These are phyloP conservation scores for Amniataba percoides DNA, from an alignment of 2,797 vertebrate genomes.

Conservation along the genomic window DNA sequence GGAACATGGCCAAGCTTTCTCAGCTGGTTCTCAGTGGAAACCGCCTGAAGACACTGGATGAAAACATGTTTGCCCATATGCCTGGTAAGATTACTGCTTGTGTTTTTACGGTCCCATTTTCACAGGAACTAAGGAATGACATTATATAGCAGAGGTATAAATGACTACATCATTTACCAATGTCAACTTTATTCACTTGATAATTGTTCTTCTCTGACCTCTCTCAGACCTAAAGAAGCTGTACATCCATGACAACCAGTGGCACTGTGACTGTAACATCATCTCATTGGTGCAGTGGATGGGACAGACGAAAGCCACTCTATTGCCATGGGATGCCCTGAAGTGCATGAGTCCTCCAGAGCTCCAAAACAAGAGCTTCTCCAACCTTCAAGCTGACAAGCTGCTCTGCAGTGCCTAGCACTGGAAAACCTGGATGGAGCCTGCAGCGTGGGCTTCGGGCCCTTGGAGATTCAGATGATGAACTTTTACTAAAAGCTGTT, in stretches of 20 bases:
- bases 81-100: slow-evolving; percentile 73
- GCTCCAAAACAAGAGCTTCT: slow-evolving; percentile 74
- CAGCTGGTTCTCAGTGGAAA: slow-evolving; percentile 85
- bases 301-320: slow-evolving; percentile 62
- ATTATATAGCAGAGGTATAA: not conserved
- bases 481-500: not conserved
- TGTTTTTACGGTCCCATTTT: slow-evolving; percentile 21
- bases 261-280: slow-evolving; percentile 86
- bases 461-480: slow-evolving; percentile 7
- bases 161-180: not conserved
- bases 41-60: slow-evolving; percentile 82
- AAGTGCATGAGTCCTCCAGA: slow-evolving; percentile 77
- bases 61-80: slow-evolving; percentile 77
- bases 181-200: not conserved
- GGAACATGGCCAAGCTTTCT: slow-evolving; percentile 78
- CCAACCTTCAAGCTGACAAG: slow-evolving; percentile 60
- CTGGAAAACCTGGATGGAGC: slow-evolving; percentile 10
- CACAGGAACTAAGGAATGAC: slow-evolving; percentile 8
- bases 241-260: slow-evolving; percentile 83
- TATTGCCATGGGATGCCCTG: slow-evolving; percentile 65
- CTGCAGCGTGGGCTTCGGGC: not conserved
- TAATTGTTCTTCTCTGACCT: not conserved
- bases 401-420: slow-evolving; percentile 70
- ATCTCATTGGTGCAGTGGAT: slow-evolving; percentile 79
- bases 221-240: slow-evolving; percentile 81